phyloP scores from a whole-genome alignment of 1,140 invertebrate genomes.

The Physella acuta region DNA sequence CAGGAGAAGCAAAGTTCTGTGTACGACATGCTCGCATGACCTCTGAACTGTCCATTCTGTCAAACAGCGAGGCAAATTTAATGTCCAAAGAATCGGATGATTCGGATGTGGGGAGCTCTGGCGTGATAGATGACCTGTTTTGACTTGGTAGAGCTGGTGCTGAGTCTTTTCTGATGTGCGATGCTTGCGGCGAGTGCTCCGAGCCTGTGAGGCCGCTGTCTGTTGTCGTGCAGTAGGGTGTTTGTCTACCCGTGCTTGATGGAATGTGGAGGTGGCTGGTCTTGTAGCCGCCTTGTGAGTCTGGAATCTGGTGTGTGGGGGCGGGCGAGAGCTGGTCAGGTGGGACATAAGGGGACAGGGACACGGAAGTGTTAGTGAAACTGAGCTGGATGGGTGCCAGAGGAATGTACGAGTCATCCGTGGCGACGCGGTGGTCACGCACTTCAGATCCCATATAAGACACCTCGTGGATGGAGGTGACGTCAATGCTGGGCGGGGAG shows the following conservation, averaged over 20 bases:
- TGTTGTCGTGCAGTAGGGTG: background rate
- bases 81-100: background rate
- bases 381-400: too few species aligned
- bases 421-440: background rate
- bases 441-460: background rate
- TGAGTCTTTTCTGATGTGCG: background rate
- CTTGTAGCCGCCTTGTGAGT: background rate
- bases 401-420: too few species aligned
- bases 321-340: too few species aligned
- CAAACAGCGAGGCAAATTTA: slow-evolving; percentile 6
- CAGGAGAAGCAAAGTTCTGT: background rate
- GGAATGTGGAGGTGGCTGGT: background rate
- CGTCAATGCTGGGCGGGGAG: background rate
- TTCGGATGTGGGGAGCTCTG: background rate
- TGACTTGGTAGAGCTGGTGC: background rate
- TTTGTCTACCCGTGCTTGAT: background rate
- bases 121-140: background rate
- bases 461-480: background rate
- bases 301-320: background rate
- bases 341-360: too few species aligned
- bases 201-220: background rate
- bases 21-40: background rate
- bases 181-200: background rate
- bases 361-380: too few species aligned
- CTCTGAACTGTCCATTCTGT: background rate